Base-by-base conservation (phyloP, 2,888 invertebrate genomes). In the Scotopteryx bipunctaria region DNA sequence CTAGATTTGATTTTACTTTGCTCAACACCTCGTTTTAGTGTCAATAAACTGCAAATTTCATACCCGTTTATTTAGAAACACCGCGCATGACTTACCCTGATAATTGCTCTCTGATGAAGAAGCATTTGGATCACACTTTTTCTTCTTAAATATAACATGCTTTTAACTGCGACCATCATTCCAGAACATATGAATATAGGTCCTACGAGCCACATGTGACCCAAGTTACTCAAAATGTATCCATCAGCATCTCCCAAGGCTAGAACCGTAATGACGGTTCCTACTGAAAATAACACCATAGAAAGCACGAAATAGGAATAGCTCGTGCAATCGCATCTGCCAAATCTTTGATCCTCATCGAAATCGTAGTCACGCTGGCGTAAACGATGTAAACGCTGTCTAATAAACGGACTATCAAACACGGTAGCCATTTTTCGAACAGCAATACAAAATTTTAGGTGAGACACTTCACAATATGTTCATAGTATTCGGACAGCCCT, bases 181-280 rank as follows among this genome's bases (percentile, higher is more conserved):
- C 93, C 93, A 58, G 93, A 93, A 80, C 93, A 93, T 73, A 93
- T 93, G 73, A 93, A 93, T 71, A 93, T 92, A 43, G 93, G 93
- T 52, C 93, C 93, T 52, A 93, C 92, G 9, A 93, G 88, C 93
- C 93, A 93, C 93, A 93, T 93, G 85, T 93, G 93, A 56, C 93
- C 93, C 63, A 93, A 82, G 80, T 92, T 92, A 63, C 81, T 91
- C 63, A 92, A 90, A 65, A 93, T 89, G 64, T 92, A 91, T 42
- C 92, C 92, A 78, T 93, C 91, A 47, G 91, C 88, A 70, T 92
- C 92, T 55, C 93, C 93, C 62, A 93, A 82, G 36, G 93, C 93
- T 50, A 93, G 77, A 46, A 93, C 92, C 56, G 93, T 93, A 61
- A 93, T 92, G 52, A 92, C 91, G 43, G 93, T 92, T 33, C 93